These are phyloP conservation scores for Hephaestus fuliginosus DNA, from an alignment of 2,797 vertebrate species.

Conservation along the genomic window DNA sequence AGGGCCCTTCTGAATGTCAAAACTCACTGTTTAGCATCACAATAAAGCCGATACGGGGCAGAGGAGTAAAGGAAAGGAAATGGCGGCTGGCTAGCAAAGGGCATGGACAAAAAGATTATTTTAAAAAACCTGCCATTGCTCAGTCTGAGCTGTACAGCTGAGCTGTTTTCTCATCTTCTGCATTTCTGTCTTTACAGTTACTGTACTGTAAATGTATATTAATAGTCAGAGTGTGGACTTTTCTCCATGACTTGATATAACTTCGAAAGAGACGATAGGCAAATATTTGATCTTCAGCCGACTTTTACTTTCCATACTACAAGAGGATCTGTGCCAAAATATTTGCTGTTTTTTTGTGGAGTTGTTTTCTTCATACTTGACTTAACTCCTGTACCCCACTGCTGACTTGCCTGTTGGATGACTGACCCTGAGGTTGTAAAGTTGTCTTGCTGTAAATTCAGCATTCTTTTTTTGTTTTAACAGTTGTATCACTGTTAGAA, in stretches of 20 bases:
- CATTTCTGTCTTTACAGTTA: constrained; percentile 30
- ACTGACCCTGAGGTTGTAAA: background rate
- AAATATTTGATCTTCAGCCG: background rate
- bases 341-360: background rate
- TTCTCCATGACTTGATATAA: background rate
- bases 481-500: background rate
- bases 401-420: background rate
- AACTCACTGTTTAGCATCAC: constrained; percentile 78
- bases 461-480: background rate
- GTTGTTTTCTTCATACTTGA: constrained; percentile 1
- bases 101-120: constrained; percentile 65
- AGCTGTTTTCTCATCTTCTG: background rate
- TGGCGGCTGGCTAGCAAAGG: constrained; percentile 69
- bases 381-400: background rate
- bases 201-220: constrained; percentile 6
- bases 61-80: constrained; percentile 64
- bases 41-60: constrained; percentile 69
- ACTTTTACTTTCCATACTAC: background rate
- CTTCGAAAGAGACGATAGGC: background rate
- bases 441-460: background rate
- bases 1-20: constrained; percentile 76
- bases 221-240: constrained; percentile 1
- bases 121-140: constrained; percentile 48
- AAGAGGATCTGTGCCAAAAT: background rate
- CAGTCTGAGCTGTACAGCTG: constrained; percentile 12